Conservation (phyloP, 2,113 vertebrate genomes). For the Rhombomys opimus region DNA sequence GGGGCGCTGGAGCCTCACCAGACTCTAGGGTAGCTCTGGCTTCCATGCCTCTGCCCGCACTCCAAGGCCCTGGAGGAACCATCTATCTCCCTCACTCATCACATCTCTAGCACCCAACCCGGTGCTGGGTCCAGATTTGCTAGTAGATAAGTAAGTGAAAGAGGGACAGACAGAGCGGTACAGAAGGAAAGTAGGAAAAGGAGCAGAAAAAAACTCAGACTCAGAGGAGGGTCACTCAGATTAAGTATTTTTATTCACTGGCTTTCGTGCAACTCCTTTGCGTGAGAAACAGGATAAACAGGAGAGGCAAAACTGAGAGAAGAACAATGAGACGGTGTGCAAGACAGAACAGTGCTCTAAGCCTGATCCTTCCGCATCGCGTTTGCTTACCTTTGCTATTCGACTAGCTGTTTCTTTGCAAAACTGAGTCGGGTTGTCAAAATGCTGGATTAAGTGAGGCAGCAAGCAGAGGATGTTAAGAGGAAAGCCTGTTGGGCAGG, state of each 20-base stretch:
- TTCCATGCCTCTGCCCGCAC: not conserved
- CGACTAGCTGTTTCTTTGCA: slow-evolving; percentile 99
- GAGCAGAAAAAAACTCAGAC: slow-evolving; percentile 64
- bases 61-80: not conserved
- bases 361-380: not conserved
- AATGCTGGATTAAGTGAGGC: slow-evolving; percentile 98
- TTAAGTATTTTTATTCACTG: slow-evolving; percentile 48
- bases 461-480: slow-evolving; percentile 98
- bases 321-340: not conserved
- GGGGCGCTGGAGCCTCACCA: not conserved
- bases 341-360: not conserved
- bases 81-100: not conserved
- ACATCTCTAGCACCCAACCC: not conserved
- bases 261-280: not conserved
- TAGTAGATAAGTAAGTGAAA: not conserved
- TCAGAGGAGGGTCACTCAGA: slow-evolving; percentile 39
- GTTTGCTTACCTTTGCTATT: slow-evolving; percentile 93
- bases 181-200: not conserved
- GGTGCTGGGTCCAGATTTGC: not conserved
- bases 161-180: not conserved
- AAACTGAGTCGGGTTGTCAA: slow-evolving; percentile 98
- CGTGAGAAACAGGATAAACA: not conserved
- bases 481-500: slow-evolving; percentile 92
- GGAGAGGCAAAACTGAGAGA: not conserved
- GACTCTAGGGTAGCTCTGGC: rapidly evolving